Evolutionary conservation across 2,888 invertebrate genomes (phyloP).

Genomic region (Hoplodrina ambigua): DNA sequence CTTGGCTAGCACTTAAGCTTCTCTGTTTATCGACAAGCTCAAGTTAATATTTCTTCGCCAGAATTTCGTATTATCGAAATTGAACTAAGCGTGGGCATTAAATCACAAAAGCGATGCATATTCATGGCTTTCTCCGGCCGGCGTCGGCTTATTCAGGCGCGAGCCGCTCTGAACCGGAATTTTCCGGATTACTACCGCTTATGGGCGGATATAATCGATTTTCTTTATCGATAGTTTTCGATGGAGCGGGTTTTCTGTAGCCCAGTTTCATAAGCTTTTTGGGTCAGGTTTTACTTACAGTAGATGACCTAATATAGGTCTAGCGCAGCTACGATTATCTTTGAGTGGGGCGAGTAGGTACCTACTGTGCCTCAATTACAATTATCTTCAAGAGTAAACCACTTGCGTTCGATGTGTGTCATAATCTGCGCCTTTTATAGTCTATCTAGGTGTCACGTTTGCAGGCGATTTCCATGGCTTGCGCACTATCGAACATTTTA

Average conservation of each 20-base stretch:
- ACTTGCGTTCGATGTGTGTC: constrained; percentile 15
- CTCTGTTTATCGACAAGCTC: constrained; percentile 25
- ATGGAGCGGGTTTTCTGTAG: constrained; percentile 51
- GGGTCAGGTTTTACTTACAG: constrained; percentile 40
- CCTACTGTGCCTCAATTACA: constrained; percentile 13
- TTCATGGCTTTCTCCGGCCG: constrained; percentile 62
- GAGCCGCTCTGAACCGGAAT: constrained; percentile 60
- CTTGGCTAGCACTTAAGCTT: constrained; percentile 25
- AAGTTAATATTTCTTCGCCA: constrained; percentile 44
- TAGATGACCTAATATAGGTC: constrained; percentile 27
- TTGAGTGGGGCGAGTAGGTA: background rate
- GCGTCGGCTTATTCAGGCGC: constrained; percentile 54
- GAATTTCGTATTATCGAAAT: constrained; percentile 55
- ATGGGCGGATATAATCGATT: constrained; percentile 63
- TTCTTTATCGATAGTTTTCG: constrained; percentile 65
- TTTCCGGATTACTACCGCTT: constrained; percentile 66
- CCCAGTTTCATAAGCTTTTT: constrained; percentile 52
- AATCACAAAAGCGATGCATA: constrained; percentile 66
- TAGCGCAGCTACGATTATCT: constrained; percentile 20
- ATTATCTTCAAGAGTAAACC: constrained; percentile 26
- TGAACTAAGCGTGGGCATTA: constrained; percentile 59
- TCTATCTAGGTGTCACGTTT: constrained; percentile 12
- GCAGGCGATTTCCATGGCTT: background rate
- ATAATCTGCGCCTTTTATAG: constrained; percentile 14
- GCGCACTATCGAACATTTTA: background rate